phyloP scores from a whole-genome alignment of 2,797 vertebrate genomes.

The Crax fasciolata region DNA sequence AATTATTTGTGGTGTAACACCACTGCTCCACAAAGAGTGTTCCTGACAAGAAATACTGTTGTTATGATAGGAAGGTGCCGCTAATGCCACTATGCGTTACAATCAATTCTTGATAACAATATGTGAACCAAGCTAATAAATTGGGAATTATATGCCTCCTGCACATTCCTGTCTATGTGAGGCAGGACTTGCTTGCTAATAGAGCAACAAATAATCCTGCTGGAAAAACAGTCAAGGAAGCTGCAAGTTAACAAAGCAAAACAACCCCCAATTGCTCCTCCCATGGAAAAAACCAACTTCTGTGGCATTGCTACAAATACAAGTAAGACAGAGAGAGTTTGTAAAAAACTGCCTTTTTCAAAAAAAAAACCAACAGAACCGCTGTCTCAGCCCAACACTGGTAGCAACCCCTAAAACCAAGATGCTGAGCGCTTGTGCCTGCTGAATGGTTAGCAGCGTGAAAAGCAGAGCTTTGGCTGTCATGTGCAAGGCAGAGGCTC shows the following conservation, averaged over 20 bases:
- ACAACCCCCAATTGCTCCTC: not conserved
- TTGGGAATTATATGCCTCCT: slow-evolving; percentile 63
- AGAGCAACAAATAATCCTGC: slow-evolving; percentile 54
- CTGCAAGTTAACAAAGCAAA: not conserved
- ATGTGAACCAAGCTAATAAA: slow-evolving; percentile 74
- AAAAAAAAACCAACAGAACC: not conserved
- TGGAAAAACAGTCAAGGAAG: not conserved
- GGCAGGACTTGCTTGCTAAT: slow-evolving; percentile 45
- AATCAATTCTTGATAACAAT: slow-evolving; percentile 74
- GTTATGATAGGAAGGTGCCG: slow-evolving; percentile 70
- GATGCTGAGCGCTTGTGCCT: not conserved
- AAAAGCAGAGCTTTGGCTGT: slow-evolving; percentile 9
- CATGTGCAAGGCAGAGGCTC: not conserved
- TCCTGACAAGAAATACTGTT: slow-evolving; percentile 75
- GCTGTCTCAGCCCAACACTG: rapidly evolving
- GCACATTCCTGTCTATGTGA: slow-evolving; percentile 60
- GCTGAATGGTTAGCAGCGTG: not conserved
- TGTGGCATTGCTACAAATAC: not conserved
- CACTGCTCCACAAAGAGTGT: slow-evolving; percentile 66
- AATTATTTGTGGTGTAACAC: slow-evolving; percentile 58
- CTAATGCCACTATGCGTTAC: slow-evolving; percentile 74
- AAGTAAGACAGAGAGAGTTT: not conserved
- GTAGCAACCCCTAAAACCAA: not conserved
- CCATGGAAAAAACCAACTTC: not conserved
- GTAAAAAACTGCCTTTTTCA: not conserved